Conservation (phyloP, 1,140 invertebrate genomes). For the Doryteuthis pealeii region DNA sequence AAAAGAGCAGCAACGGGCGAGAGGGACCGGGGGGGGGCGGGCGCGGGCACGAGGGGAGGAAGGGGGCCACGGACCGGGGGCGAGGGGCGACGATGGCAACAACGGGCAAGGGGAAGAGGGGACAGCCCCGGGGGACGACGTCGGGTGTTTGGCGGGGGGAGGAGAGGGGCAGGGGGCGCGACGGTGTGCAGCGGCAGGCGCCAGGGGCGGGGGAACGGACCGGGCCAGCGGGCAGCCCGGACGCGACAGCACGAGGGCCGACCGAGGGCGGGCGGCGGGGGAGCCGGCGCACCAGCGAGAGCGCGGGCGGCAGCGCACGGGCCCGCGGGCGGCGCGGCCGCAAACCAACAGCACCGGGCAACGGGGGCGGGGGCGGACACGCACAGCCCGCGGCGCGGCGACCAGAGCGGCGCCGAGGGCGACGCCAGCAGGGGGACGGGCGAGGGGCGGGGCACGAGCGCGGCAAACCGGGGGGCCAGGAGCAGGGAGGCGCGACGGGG, state of each 20-base stretch:
- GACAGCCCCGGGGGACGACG: constrained; percentile 46
- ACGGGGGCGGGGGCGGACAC: constrained; percentile 61
- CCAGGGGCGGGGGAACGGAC: constrained; percentile 60
- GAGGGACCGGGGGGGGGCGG: no score
- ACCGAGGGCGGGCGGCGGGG: constrained; percentile 42
- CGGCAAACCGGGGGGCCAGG: constrained; percentile 53
- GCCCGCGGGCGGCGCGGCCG: constrained; percentile 57
- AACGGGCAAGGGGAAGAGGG: constrained; percentile 52
- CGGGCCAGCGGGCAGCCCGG: constrained; percentile 56
- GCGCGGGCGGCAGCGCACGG: constrained; percentile 45
- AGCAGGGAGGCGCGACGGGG: constrained; percentile 46
- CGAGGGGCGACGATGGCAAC: no score
- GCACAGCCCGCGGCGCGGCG: constrained; percentile 34
- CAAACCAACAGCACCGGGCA: constrained; percentile 58
- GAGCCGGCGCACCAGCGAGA: constrained; percentile 40
- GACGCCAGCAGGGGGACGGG: constrained; percentile 48
- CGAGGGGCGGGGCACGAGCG: constrained; percentile 46
- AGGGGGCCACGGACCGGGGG: no score
- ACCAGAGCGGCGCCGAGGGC: constrained; percentile 42
- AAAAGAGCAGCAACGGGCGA: constrained; percentile 46
- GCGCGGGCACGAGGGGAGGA: no score
- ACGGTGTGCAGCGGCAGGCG: constrained; percentile 59
- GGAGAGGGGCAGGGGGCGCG: constrained; percentile 55
- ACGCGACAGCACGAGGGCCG: constrained; percentile 57
- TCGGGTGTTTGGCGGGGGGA: constrained; percentile 57